Conservation (phyloP, 2,888 invertebrate species). For the Hanleya hanleyi region DNA sequence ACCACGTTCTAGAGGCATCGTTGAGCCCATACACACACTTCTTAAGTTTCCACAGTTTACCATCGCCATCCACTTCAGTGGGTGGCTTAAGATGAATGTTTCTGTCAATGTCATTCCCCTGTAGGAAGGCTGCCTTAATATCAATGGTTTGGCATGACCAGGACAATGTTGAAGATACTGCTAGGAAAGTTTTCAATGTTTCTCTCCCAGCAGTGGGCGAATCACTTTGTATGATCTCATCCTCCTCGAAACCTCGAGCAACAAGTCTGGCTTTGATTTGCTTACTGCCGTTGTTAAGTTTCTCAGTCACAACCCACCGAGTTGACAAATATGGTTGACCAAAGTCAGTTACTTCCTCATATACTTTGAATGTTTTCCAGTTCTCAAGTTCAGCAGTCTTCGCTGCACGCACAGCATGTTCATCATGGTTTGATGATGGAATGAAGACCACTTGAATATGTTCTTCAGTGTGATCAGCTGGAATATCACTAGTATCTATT, state of each 20-base stretch:
- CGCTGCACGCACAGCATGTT: background rate
- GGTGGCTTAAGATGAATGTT: constrained; percentile 14
- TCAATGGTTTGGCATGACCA: constrained; percentile 21
- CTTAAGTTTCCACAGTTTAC: constrained; percentile 18
- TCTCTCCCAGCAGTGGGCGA: constrained; percentile 13
- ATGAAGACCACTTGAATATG: background rate
- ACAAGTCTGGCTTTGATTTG: constrained; percentile 23
- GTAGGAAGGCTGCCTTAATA: constrained; percentile 19
- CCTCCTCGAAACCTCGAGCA: constrained; percentile 25
- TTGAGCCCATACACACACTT: constrained; percentile 24
- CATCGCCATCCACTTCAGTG: background rate
- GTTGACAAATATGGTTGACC: background rate
- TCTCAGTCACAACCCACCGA: background rate
- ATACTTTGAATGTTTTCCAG: background rate
- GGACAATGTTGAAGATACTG: background rate
- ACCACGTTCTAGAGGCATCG: constrained; percentile 24
- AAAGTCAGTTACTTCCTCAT: background rate
- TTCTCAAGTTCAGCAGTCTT: background rate
- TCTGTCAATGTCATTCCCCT: constrained; percentile 14
- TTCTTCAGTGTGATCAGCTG: background rate
- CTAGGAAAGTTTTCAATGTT: constrained; percentile 12
- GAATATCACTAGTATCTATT: background rate
- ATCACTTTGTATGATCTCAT: constrained; percentile 1
- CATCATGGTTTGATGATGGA: too few species aligned
- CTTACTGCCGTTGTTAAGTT: background rate